Base-by-base conservation (phyloP, 2,113 vertebrate genomes). In the Microtus oregoni region DNA sequence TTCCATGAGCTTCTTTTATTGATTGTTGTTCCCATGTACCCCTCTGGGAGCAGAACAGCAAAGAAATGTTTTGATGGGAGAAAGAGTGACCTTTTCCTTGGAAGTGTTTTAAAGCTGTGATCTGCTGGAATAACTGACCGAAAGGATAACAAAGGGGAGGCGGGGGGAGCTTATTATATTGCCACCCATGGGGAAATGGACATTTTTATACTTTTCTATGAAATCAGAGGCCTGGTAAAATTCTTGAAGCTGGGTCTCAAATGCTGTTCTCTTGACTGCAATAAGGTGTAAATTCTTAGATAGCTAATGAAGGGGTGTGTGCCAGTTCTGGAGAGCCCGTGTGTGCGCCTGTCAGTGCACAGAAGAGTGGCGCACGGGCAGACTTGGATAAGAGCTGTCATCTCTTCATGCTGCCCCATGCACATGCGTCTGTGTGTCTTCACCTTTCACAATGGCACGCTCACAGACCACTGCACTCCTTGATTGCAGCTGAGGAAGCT, bases 71-170 rank as follows among this genome's bases (percentile, higher is more conserved):
- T 98, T 98, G 98, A 99, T 98, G 93, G 55, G 92, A 97, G 98
- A 97, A 98, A 97, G 94, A 98, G 68, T 99, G 98, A 98, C 98
- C 98, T 99, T 99, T 99, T 98, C 98, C 93, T 81, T 70, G 90
- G 91, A 98, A 95, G 97, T 95, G 97, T 98, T 98, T 98, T 98
- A 98, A 98, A 98, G 98, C 97, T 97, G 78, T 98, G 97, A 97
- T 98, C 98, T 98, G 96, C 96, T 98, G 96, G 96, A 98, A 98
- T 98, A 98, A 97, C 97, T 97, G 98, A 97, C 96, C 85, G 96
- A 94, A 97, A 97, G 52, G 96, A 83, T 96, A 98, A 97, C 83
- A 98, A 97, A 94, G n/a, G 0, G 19, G 52, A 7, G 28, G 32
- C 7, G 41, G 76, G 91, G 72, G 50, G 79, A 85, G 65, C 90